A percentile compares a stretch with the other conserved stretches of the same genome.
These are phyloP conservation scores for Chloropsis hardwickii DNA, from an alignment of 2,113 vertebrate genomes.

Conservation along the genomic window DNA sequence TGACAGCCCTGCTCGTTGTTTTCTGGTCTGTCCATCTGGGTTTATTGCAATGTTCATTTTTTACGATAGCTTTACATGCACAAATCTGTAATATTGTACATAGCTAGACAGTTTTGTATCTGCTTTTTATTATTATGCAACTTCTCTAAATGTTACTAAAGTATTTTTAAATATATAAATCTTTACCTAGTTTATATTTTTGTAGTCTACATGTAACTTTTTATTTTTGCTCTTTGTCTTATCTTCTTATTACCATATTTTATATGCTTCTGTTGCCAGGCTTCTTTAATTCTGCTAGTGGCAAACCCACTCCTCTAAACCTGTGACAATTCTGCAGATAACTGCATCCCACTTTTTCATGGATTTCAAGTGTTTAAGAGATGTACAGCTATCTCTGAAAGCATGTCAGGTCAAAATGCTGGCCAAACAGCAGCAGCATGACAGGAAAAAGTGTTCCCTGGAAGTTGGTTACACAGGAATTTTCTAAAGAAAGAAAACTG, in stretches of 20 bases:
- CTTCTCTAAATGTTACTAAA: neutral
- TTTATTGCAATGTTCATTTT: constrained; percentile 29
- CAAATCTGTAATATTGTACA: neutral
- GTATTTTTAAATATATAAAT: neutral
- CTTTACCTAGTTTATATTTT: neutral
- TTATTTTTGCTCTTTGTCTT: neutral
- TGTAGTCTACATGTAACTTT: neutral
- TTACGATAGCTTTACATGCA: neutral
- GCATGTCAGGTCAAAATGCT: neutral
- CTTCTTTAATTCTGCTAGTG: neutral
- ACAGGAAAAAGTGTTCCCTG: neutral
- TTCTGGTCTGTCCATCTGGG: constrained; percentile 23
- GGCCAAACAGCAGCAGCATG: neutral
- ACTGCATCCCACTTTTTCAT: neutral
- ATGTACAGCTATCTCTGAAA: neutral
- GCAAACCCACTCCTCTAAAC: neutral
- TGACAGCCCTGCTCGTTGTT: constrained; percentile 51
- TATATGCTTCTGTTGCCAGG: neutral
- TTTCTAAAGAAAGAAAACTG: neutral
- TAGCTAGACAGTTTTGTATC: neutral
- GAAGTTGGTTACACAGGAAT: neutral
- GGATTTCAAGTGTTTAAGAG: neutral
- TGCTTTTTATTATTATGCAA: constrained; percentile 13
- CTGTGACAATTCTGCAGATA: neutral
- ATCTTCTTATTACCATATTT: neutral